phyloP scores from a whole-genome alignment of 2,113 vertebrate genomes.

The Daubentonia madagascariensis region DNA sequence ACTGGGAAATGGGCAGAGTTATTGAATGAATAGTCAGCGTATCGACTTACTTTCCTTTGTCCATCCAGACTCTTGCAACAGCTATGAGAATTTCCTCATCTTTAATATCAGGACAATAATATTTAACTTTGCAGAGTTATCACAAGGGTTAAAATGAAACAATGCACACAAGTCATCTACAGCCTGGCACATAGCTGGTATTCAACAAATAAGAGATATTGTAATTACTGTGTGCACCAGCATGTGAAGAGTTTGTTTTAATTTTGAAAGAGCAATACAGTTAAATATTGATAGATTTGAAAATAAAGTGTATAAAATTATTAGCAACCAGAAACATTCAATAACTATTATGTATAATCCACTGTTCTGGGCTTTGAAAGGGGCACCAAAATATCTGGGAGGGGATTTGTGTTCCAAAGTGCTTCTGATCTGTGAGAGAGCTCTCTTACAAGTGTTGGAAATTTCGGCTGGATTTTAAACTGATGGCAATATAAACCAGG shows the following conservation, averaged over 20 bases:
- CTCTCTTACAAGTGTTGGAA: background rate
- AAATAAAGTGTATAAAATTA: background rate
- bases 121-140: background rate
- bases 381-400: background rate
- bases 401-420: background rate
- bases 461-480: background rate
- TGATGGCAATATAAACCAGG: background rate
- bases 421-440: background rate
- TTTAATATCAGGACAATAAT: background rate
- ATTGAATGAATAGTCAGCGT: background rate
- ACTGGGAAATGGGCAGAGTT: accelerated
- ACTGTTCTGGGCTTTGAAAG: background rate
- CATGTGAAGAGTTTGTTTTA: background rate
- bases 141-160: background rate
- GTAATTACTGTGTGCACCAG: background rate
- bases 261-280: background rate
- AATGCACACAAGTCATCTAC: background rate
- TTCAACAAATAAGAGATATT: background rate
- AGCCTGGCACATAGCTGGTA: background rate
- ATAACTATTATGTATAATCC: background rate
- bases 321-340: background rate
- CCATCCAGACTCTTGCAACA: background rate
- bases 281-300: background rate
- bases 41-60: background rate
- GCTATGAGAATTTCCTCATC: background rate